Conservation (phyloP, 2,113 vertebrate genomes). For the Corvus hawaiiensis region DNA sequence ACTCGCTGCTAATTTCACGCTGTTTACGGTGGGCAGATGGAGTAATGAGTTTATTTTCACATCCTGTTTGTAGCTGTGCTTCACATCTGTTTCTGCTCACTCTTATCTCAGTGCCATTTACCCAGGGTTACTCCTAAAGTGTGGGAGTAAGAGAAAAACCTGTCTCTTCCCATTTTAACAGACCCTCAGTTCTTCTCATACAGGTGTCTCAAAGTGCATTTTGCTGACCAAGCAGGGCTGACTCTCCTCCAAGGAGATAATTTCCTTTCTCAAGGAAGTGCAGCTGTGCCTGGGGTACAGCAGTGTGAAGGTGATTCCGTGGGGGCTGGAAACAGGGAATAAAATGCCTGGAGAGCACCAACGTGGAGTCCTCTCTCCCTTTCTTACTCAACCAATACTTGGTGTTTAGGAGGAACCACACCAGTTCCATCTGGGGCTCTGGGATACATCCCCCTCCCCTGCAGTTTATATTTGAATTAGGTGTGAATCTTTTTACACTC, state of each 20-base stretch:
- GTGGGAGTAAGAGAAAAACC: background rate
- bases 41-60: constrained; percentile 57
- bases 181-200: rapidly evolving
- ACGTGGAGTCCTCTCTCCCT: rapidly evolving
- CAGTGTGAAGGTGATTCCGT: background rate
- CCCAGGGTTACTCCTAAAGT: background rate
- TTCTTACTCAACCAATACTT: background rate
- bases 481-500: background rate
- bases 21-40: constrained; percentile 46
- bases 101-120: background rate
- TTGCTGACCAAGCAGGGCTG: background rate
- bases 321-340: background rate
- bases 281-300: background rate
- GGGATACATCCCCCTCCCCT: background rate
- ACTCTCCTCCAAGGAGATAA: background rate
- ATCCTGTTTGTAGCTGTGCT: constrained; percentile 18
- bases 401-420: background rate
- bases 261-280: background rate
- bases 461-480: background rate
- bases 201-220: background rate
- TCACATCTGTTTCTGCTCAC: constrained; percentile 34
- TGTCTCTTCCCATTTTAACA: background rate
- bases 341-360: background rate
- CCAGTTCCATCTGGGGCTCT: background rate
- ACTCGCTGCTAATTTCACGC: constrained; percentile 26